phyloP scores from a whole-genome alignment of 2,113 vertebrate genomes.

The Gnathonemus echidnorhynchus region DNA sequence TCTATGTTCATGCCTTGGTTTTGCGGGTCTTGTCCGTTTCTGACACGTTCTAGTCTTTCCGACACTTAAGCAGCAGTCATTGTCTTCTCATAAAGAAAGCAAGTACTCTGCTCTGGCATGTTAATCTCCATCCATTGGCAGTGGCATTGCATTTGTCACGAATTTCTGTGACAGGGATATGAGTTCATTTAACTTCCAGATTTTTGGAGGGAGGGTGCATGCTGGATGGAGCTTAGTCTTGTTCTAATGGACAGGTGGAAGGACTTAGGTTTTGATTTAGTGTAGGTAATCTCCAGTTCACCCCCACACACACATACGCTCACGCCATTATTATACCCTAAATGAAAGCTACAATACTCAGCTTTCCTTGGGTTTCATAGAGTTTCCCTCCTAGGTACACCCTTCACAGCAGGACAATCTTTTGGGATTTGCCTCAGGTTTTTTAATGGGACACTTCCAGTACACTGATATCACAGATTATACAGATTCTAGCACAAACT shows the following conservation, averaged over 20 bases:
- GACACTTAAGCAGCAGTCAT: not conserved
- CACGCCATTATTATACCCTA: not conserved
- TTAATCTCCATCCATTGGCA: not conserved
- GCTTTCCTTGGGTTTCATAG: constrained; percentile 59
- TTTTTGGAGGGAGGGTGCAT: not conserved
- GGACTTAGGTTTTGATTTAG: constrained; percentile 4
- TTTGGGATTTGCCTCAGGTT: constrained; percentile 58
- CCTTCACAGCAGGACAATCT: constrained; percentile 65
- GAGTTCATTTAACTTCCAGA: not conserved
- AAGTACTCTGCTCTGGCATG: not conserved
- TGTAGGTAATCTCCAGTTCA: not conserved
- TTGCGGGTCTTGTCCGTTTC: not conserved
- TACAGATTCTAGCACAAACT: not conserved
- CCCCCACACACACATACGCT: not conserved
- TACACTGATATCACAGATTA: not conserved
- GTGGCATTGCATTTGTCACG: not conserved
- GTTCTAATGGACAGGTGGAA: not conserved
- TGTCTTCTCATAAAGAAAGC: not conserved
- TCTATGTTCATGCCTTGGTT: not conserved
- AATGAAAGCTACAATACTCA: constrained; percentile 17
- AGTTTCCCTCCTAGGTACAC: constrained; percentile 61
- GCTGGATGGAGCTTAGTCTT: not conserved
- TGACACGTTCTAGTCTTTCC: constrained; percentile 1
- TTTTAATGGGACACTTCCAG: not conserved
- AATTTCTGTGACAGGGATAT: constrained; percentile 2